A percentile compares a stretch with the other conserved stretches of the same genome.
Evolutionary conservation across 2,888 invertebrate genomes (phyloP).

Genomic region (Micropterix aruncella): DNA sequence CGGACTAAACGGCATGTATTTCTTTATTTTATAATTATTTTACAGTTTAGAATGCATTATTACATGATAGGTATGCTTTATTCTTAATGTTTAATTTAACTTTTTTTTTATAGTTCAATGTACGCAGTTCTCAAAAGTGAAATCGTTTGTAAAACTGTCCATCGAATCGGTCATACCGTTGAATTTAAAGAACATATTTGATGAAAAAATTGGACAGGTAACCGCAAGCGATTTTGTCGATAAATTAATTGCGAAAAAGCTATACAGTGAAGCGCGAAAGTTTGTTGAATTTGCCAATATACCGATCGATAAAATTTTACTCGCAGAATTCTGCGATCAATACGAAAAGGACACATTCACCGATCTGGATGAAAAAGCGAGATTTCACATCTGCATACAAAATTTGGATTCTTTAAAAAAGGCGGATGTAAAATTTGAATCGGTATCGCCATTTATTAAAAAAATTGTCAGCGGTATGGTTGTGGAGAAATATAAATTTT

Average conservation of each 20-base stretch:
- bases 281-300: slow-evolving; percentile 38
- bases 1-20: slow-evolving; percentile 27
- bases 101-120: slow-evolving; percentile 23
- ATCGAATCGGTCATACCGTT: slow-evolving; percentile 38
- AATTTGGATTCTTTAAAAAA: slow-evolving; percentile 48
- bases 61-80: not conserved
- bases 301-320: slow-evolving; percentile 34
- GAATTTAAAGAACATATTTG: slow-evolving; percentile 32
- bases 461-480: slow-evolving; percentile 36
- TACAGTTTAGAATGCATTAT: not conserved
- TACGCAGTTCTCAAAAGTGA: slow-evolving; percentile 26
- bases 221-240: slow-evolving; percentile 38
- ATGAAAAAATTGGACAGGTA: slow-evolving; percentile 28
- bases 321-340: slow-evolving; percentile 39
- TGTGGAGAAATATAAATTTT: slow-evolving; percentile 33
- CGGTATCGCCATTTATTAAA: slow-evolving; percentile 45
- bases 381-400: slow-evolving; percentile 38
- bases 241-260: slow-evolving; percentile 29
- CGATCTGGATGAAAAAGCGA: slow-evolving; percentile 22
- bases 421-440: slow-evolving; percentile 43
- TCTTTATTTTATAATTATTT: not conserved
- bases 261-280: slow-evolving; percentile 42
- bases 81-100: not conserved
- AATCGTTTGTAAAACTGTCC: slow-evolving; percentile 41
- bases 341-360: slow-evolving; percentile 24